Evolutionary conservation across 1,140 invertebrate species (phyloP).

Genomic region (Meloidogyne hapla): DNA sequence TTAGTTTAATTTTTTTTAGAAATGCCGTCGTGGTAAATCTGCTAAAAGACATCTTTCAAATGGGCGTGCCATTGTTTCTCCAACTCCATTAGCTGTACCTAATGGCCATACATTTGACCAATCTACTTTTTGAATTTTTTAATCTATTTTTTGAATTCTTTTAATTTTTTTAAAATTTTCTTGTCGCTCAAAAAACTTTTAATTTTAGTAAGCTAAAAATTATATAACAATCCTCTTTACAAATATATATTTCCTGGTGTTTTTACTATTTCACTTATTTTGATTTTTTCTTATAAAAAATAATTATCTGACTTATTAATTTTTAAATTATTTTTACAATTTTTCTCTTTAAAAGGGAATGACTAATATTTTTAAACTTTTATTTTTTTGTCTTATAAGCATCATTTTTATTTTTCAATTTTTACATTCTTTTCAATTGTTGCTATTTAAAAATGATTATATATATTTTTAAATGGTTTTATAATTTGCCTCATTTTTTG

Average conservation of each 20-base stretch:
- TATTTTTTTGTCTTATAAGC: no score
- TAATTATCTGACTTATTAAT: no score
- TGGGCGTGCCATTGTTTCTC: constrained; percentile 16
- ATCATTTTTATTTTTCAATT: background rate
- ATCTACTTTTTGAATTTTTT: background rate
- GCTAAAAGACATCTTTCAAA: background rate
- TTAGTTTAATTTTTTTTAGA: constrained; percentile 19
- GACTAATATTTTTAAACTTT: no score
- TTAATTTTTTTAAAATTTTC: background rate
- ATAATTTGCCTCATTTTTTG: background rate
- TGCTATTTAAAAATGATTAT: no score
- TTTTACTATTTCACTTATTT: no score
- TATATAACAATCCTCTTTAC: no score
- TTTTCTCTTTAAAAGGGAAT: no score
- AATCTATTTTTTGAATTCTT: background rate
- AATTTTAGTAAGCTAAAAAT: no score
- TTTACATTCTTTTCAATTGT: background rate
- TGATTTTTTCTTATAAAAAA: no score
- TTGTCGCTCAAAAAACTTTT: background rate
- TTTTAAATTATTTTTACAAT: no score
- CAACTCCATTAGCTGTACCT: constrained; percentile 16
- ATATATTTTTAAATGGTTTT: background rate
- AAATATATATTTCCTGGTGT: no score
- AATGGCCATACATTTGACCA: constrained; percentile 1
- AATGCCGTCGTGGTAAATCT: background rate